phyloP scores from a whole-genome alignment of 1,140 invertebrate species.

The Tetramorium alpestre region DNA sequence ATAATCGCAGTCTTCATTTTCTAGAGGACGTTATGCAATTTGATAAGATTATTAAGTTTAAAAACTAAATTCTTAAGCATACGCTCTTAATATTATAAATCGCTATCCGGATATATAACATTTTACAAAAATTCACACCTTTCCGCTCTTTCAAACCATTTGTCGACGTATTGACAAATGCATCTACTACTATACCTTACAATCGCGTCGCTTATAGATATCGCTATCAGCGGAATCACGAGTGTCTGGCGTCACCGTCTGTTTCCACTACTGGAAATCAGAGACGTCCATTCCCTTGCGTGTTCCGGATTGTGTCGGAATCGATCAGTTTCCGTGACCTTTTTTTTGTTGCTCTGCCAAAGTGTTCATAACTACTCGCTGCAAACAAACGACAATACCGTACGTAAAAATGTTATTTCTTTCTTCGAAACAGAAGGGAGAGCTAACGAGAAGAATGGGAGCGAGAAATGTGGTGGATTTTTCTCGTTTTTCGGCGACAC shows the following conservation, averaged over 20 bases:
- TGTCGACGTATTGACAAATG: constrained; percentile 34
- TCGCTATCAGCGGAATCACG: constrained; percentile 3
- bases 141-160: background rate
- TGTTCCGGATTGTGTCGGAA: background rate
- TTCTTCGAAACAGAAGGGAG: background rate
- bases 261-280: constrained; percentile 50
- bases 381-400: background rate
- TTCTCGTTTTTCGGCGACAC: background rate
- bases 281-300: constrained; percentile 18
- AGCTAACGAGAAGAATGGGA: constrained; percentile 4
- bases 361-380: background rate
- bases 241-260: constrained; percentile 8
- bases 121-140: background rate
- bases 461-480: background rate
- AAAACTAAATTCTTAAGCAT: background rate
- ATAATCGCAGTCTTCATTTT: background rate
- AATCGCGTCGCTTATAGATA: constrained; percentile 13
- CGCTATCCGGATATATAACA: background rate
- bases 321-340: constrained; percentile 14
- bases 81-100: background rate
- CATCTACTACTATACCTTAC: background rate
- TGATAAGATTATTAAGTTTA: background rate
- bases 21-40: background rate
- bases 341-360: constrained; percentile 9
- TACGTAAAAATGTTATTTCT: constrained; percentile 14